These are phyloP conservation scores for Ganaspis sp. DNA, from an alignment of 1,140 invertebrate genomes.

Conservation along the genomic window DNA sequence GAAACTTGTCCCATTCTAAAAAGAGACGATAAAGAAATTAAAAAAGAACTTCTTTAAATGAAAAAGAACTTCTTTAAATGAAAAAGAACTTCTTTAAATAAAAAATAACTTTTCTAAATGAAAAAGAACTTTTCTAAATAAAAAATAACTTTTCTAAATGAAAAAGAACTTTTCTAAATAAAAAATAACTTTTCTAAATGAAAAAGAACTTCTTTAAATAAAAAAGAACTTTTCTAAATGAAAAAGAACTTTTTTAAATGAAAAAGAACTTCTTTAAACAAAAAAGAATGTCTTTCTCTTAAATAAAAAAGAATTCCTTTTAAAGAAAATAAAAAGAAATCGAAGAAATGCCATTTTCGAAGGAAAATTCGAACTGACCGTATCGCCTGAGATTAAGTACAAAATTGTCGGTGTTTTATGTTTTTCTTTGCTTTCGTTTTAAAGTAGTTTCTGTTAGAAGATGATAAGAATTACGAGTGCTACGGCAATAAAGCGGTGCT, in stretches of 20 bases:
- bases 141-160: slow-evolving; percentile 11
- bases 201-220: slow-evolving; percentile 15
- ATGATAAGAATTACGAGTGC: slow-evolving; percentile 18
- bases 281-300: no score
- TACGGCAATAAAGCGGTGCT: slow-evolving; percentile 25
- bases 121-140: slow-evolving; percentile 17
- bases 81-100: slow-evolving; percentile 15
- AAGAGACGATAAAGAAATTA: no score
- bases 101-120: slow-evolving; percentile 11
- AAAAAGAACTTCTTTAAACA: slow-evolving; percentile 25
- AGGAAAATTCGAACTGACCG: slow-evolving; percentile 32
- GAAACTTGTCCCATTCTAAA: no score
- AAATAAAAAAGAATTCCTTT: no score
- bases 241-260: no score
- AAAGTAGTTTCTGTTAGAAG: slow-evolving; percentile 25
- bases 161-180: slow-evolving; percentile 17
- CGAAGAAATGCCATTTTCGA: slow-evolving; percentile 7
- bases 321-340: not conserved
- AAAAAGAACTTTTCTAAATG: slow-evolving; percentile 27
- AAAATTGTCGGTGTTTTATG: slow-evolving; percentile 40
- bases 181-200: slow-evolving; percentile 11
- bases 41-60: slow-evolving; percentile 15
- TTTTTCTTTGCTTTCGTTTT: slow-evolving; percentile 31
- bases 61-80: slow-evolving; percentile 15
- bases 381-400: slow-evolving; percentile 43